Evolutionary conservation across 2,113 vertebrate genomes (phyloP), one percentile per base, ranked within the genome.

Genomic region (Dendropsophus ebraccatus): DNA sequence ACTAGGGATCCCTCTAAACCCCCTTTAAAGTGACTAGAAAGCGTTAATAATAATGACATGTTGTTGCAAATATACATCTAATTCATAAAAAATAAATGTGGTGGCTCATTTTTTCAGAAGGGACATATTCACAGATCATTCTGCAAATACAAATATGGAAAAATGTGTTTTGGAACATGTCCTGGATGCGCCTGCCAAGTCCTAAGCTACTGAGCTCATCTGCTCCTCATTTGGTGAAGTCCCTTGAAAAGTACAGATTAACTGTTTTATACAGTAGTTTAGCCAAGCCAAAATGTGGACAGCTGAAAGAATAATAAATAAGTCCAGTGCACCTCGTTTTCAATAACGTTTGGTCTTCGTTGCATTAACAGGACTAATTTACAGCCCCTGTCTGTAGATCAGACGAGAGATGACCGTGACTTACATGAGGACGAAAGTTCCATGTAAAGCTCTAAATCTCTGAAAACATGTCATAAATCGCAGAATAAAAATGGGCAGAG

Each of bases 161-260:
- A 85, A 86, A 86, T 86, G 50, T 86, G 84, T 72, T 67, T 86
- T 86, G 76, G 84, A 85, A 50, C 65, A 16, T 23, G 37, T 62
- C 35, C 45, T 5, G 23, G 49, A 80, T 56, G 14, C 25, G 47
- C 72, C 65, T 70, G 75, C 75, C 75, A 86, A 80, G 4, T 70
- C 49, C 49, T 79, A 79, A 80, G 75, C 76, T 86, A 79, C 76
- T 80, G 76, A 79, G 84, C 84, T 86, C 84, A 86, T 86, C 84
- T 86, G 75, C 62, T 85, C 60, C 75, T 86, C 76, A 69, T 86
- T 86, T 73, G 54, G 76, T 58, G 50, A 67, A 86, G 84, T 72
- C 76, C 62, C 76, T 67, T 60, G 78, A 85, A 86, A 86, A 86
- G 84, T 67, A 52, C 58, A 78, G 62, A 86, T 86, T 86, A 86